Base-by-base conservation (phyloP, 2,797 vertebrate genomes). In the Sphenodon punctatus region DNA sequence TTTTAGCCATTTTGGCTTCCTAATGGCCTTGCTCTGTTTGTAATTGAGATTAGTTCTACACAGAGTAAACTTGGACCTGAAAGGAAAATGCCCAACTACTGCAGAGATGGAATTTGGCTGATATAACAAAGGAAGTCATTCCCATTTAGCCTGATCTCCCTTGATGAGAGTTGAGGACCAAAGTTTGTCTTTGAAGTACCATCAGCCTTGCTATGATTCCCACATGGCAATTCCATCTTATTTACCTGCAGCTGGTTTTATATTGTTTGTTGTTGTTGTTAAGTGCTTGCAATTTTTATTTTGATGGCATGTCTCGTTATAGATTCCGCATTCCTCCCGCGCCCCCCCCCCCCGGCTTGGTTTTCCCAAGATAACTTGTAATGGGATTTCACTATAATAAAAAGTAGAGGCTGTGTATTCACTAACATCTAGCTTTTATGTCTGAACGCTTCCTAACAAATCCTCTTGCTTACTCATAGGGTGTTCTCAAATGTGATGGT, bases 11-110 rank as follows among this genome's bases (percentile, higher is more conserved):
- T 45, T 61, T 12, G 25, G 53, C 20, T 36, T 36, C 36, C 34
- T 36, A 34, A 36, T 36, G 34, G 8, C 34, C 36, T 36, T 36
- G 34, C 19, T 53, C 0, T 0, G 15, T 27, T 6, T 71, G 46
- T 53, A 36, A 13, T n/a, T 27, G 46, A 72, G 45, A n/a, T 53
- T 75, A 10, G 41, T 41, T 48, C 45, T 64, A n/a, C 30, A 45
- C 64, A 66, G 23, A 67, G n/a, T 56, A 76, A 58, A 53, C 43
- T 16, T 25, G 39, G 39, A 39, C 10, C 56, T 43, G 34, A 73
- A 56, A 22, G 10, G 49, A 42, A 60, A 32, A 10, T 17, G 36
- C 10, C 5, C 0, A 0, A 51, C 15, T 30, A 10, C 55, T 84
- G 27, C 19, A 38, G 65, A 14, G 48, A 53, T 45, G 19, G n/a